Evolutionary conservation across 2,797 vertebrate genomes (phyloP).

Genomic region (Neosilurus mollespiculum): DNA sequence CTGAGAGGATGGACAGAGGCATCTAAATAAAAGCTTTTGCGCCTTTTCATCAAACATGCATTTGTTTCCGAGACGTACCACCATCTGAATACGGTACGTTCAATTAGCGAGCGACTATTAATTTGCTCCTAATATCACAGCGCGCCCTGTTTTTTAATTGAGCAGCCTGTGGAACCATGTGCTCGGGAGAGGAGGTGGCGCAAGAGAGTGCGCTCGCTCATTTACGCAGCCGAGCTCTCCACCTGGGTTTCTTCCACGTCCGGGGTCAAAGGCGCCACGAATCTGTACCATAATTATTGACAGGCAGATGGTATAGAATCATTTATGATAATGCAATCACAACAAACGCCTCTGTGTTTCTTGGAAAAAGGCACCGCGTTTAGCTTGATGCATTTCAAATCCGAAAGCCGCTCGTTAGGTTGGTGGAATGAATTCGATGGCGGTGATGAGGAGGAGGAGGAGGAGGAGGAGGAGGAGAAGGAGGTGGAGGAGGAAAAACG

Average conservation of each 20-base stretch:
- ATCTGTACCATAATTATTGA: constrained; percentile 76
- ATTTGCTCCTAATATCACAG: constrained; percentile 65
- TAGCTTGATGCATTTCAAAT: background rate
- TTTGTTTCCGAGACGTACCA: constrained; percentile 42
- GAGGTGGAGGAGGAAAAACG: constrained; percentile 20
- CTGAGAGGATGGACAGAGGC: background rate
- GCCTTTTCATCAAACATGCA: constrained; percentile 17
- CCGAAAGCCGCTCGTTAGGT: constrained; percentile 51
- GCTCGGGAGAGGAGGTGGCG: constrained; percentile 64
- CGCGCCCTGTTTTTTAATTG: constrained; percentile 64
- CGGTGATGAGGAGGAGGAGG: background rate
- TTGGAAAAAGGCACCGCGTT: constrained; percentile 22
- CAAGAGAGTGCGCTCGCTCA: constrained; percentile 62
- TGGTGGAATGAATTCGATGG: constrained; percentile 35
- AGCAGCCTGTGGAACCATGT: constrained; percentile 58
- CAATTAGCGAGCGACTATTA: constrained; percentile 66
- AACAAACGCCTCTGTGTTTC: constrained; percentile 69
- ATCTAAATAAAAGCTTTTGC: constrained; percentile 16
- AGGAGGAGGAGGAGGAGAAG: background rate
- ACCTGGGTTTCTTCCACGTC: constrained; percentile 74
- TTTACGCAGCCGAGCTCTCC: constrained; percentile 69
- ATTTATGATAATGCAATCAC: constrained; percentile 81
- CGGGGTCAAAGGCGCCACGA: constrained; percentile 67
- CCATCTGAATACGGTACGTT: constrained; percentile 62
- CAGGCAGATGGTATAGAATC: constrained; percentile 80